Evolutionary conservation across 1,140 invertebrate species (phyloP), one percentile per base, ranked within the genome.

Genomic region (Diachasma alloeum): DNA sequence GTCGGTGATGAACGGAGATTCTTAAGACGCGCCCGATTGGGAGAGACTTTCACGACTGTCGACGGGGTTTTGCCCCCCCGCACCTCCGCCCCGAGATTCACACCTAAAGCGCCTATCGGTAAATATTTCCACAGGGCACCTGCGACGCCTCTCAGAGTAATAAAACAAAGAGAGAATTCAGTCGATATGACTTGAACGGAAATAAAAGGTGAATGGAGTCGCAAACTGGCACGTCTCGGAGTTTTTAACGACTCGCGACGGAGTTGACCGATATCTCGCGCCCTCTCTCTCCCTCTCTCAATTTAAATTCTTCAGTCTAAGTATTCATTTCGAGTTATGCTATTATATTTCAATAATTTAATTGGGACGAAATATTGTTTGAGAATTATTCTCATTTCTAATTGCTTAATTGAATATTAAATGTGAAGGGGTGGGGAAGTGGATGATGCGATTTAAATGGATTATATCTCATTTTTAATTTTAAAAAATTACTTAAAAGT

Each of bases 81-180:
- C 53, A 59, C 59, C 24, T 6, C 4, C 59, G 26, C 24, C 59
- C 19, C 36, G 6, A 15, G 9, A 66, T 48, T 68, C 42, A n/a
- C 42, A 15, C 19, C 37, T 69, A 67, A 53, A 36, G 42, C 66
- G 39, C 17, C 39, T 42, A 73, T 77, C 68, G 44, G 67, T 59
- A 76, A 76, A 76, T 76, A 76, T 71, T 69, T 76, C 36, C 53
- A 48, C 24, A 42, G 73, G 36, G n/a, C 48, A 53, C 48, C 48
- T 53, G 48, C 6, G 6, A 53, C 48, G 48, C 48, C 48, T 53
- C 17, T 1, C 0, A 17, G 48, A 17, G 17, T 53, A 19, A n/a
- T 53, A 53, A 53, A 53, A 53, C 17, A 19, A 53, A 53, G 17
- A 53, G 11, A 6, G 13, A 42, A 11, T 13, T 13, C 48, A 5